Evolutionary conservation across 1,140 invertebrate species (phyloP).

Genomic region (Megalonaias nervosa): DNA sequence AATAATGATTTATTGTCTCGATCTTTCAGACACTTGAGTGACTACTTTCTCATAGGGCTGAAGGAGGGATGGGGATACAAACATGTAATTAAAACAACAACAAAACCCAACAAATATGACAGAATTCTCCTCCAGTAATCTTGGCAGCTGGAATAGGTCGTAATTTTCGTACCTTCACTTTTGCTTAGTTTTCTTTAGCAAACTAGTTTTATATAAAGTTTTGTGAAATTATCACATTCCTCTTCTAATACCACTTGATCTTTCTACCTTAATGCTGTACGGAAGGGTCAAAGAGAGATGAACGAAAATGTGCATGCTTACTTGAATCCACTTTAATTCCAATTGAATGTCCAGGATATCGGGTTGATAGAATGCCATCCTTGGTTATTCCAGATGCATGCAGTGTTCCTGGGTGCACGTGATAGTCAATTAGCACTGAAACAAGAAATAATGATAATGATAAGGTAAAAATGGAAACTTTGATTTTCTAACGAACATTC

Average conservation of each 20-base stretch:
- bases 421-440: slow-evolving; percentile 53
- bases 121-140: background rate
- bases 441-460: background rate
- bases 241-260: background rate
- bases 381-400: slow-evolving; percentile 46
- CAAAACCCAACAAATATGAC: background rate
- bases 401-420: slow-evolving; percentile 51
- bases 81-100: too few species aligned
- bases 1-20: too few species aligned
- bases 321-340: slow-evolving; percentile 34
- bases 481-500: too few species aligned
- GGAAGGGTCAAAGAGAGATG: background rate
- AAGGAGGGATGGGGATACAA: too few species aligned
- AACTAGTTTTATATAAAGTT: background rate
- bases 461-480: too few species aligned
- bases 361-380: slow-evolving; percentile 43
- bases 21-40: too few species aligned
- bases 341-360: slow-evolving; percentile 50
- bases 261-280: background rate
- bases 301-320: slow-evolving; percentile 6
- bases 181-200: background rate
- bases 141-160: background rate
- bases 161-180: background rate
- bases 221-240: background rate
- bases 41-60: too few species aligned